phyloP scores from a whole-genome alignment of 2,113 vertebrate species.

The Gymnocephalus cernua region DNA sequence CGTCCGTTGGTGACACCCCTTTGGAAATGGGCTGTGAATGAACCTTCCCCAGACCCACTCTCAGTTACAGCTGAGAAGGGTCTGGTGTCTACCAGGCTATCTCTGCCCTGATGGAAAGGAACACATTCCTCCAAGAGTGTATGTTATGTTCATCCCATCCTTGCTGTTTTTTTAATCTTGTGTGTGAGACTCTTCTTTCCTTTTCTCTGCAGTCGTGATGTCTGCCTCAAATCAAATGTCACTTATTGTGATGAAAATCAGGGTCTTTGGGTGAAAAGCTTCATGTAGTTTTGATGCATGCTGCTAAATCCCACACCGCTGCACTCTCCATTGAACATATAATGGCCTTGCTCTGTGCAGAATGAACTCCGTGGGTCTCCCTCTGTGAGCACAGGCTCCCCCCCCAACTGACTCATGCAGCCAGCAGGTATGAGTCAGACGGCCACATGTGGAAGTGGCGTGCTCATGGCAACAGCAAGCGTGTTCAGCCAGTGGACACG shows the following conservation, averaged over 20 bases:
- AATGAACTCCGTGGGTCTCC: neutral
- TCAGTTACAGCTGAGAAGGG: too few relatives aligned
- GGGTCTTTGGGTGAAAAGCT: neutral
- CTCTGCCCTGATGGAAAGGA: too few relatives aligned
- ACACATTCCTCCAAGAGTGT: too few relatives aligned
- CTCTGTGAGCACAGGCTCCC: neutral
- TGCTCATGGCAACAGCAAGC: slow-evolving; percentile 10
- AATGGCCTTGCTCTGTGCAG: neutral
- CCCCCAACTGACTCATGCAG: slow-evolving; percentile 19
- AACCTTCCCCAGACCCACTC: too few relatives aligned
- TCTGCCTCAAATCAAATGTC: too few relatives aligned
- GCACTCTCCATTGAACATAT: neutral
- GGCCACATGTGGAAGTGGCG: slow-evolving; percentile 30
- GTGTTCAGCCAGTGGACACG: neutral
- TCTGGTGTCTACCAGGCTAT: too few relatives aligned
- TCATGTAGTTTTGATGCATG: neutral
- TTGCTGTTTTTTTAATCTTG: too few relatives aligned
- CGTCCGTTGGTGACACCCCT: too few relatives aligned
- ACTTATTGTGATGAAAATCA: neutral
- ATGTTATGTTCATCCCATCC: too few relatives aligned
- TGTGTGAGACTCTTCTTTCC: too few relatives aligned
- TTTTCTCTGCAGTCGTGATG: too few relatives aligned
- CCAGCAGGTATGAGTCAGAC: slow-evolving; percentile 49
- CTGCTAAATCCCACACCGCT: neutral
- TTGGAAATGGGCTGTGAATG: too few relatives aligned